These are phyloP conservation scores for Lasius fuliginosus DNA, from an alignment of 2,888 invertebrate species.

Conservation along the genomic window DNA sequence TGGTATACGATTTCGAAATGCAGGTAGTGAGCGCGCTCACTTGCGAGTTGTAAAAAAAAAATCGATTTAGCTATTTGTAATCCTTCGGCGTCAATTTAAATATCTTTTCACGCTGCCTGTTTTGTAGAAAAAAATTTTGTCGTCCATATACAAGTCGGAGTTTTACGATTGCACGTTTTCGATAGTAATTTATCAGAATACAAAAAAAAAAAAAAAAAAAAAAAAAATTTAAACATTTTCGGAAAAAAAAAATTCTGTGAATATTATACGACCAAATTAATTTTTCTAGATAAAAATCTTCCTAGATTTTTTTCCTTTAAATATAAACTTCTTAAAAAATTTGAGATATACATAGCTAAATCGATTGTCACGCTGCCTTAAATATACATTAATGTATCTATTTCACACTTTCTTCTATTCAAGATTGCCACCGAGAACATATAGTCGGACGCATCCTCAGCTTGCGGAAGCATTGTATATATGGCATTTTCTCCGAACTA, in stretches of 20 bases:
- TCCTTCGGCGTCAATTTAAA: constrained; percentile 1
- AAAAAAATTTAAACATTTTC: background rate
- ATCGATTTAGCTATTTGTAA: constrained; percentile 31
- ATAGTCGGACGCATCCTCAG: background rate
- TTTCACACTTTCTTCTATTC: background rate
- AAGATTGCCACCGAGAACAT: constrained; percentile 39
- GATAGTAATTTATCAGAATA: background rate
- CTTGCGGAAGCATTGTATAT: constrained; percentile 16
- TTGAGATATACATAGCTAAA: constrained; percentile 15
- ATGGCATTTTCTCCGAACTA: constrained; percentile 18
- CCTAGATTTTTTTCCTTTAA: background rate
- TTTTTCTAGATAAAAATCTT: background rate
- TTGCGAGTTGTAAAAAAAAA: background rate
- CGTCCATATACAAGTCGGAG: background rate
- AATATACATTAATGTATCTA: background rate
- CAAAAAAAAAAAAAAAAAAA: background rate
- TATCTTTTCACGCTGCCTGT: background rate
- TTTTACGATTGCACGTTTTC: too few species aligned
- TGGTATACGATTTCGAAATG: background rate
- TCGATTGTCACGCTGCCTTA: background rate
- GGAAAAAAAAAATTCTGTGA: background rate
- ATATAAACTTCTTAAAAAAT: background rate
- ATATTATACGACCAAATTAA: background rate
- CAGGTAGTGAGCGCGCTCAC: background rate
- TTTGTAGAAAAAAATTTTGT: background rate